Evolutionary conservation across 2,888 invertebrate genomes (phyloP).

Genomic region (Xanthia togata): DNA sequence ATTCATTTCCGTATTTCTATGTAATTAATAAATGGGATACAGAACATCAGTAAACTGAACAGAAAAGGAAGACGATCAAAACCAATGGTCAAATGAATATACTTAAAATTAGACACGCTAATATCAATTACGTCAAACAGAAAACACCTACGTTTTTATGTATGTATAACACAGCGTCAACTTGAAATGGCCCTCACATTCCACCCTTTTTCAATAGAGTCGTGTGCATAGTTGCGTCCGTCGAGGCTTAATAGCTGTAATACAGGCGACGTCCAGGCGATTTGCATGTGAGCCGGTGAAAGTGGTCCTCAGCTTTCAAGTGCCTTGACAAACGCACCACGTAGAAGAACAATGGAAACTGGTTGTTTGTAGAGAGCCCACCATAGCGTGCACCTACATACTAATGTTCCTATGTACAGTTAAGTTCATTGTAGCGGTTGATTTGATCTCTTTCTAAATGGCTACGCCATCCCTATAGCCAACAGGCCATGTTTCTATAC

Average conservation of each 20-base stretch:
- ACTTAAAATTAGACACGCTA: constrained; percentile 49
- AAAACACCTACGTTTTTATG: constrained; percentile 27
- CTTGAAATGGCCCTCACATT: constrained; percentile 44
- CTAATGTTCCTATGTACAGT: constrained; percentile 66
- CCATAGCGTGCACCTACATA: constrained; percentile 66
- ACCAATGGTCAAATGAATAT: constrained; percentile 32
- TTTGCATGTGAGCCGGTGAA: constrained; percentile 79
- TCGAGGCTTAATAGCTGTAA: constrained; percentile 65
- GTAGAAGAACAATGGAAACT: constrained; percentile 73
- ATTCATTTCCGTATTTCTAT: constrained; percentile 51
- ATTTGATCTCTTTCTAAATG: constrained; percentile 60
- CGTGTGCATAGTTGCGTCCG: constrained; percentile 52
- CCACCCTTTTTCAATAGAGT: constrained; percentile 51
- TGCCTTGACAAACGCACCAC: constrained; percentile 71
- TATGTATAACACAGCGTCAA: constrained; percentile 25
- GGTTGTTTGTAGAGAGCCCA: constrained; percentile 70
- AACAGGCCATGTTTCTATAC: constrained; percentile 10
- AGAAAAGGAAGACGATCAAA: constrained; percentile 41
- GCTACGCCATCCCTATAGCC: constrained; percentile 1
- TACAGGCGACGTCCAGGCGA: constrained; percentile 69
- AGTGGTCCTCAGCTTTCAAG: constrained; percentile 77
- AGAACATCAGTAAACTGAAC: constrained; percentile 37
- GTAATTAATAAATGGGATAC: constrained; percentile 36
- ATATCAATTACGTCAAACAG: constrained; percentile 46
- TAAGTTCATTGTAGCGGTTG: constrained; percentile 59